A percentile compares a stretch with the other conserved stretches of the same genome.
phyloP scores from a whole-genome alignment of 2,888 invertebrate genomes.

The Eupithecia centaureata region DNA sequence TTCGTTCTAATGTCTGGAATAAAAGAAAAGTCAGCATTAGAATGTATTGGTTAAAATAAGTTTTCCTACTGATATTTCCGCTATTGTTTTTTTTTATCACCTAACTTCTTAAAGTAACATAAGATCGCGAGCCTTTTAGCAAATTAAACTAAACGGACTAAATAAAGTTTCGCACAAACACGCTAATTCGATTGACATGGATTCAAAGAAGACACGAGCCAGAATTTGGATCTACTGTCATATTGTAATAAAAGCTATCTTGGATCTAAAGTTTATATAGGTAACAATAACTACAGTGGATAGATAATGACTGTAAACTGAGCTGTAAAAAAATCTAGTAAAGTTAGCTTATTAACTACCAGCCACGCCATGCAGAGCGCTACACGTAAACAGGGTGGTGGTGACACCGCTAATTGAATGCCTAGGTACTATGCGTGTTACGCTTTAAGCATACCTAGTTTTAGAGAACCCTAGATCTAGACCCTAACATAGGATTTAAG shows the following conservation, averaged over 20 bases:
- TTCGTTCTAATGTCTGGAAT: conserved; percentile 94
- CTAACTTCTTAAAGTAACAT: not conserved
- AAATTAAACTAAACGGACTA: not conserved
- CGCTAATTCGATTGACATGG: not conserved
- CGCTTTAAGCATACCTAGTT: too few relatives aligned
- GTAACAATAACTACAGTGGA: not conserved
- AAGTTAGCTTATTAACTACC: not conserved
- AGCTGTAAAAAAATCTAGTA: not conserved
- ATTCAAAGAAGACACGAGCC: not conserved
- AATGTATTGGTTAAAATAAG: not conserved
- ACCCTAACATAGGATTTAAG: too few relatives aligned
- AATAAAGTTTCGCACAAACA: not conserved
- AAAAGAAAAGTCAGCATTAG: conserved; percentile 31
- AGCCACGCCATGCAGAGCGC: too few relatives aligned
- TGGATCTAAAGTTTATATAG: not conserved
- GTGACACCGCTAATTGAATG: too few relatives aligned
- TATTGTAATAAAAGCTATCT: not conserved
- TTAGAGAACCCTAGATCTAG: too few relatives aligned
- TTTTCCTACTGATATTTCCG: not conserved
- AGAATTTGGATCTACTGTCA: not conserved
- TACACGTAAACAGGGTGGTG: too few relatives aligned
- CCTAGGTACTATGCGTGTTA: too few relatives aligned
- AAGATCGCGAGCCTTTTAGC: not conserved
- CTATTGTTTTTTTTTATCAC: not conserved
- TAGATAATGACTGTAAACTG: not conserved